Evolutionary conservation across 2,888 invertebrate species (phyloP), one percentile per base, ranked within the genome.

Genomic region (Hesperia comma): DNA sequence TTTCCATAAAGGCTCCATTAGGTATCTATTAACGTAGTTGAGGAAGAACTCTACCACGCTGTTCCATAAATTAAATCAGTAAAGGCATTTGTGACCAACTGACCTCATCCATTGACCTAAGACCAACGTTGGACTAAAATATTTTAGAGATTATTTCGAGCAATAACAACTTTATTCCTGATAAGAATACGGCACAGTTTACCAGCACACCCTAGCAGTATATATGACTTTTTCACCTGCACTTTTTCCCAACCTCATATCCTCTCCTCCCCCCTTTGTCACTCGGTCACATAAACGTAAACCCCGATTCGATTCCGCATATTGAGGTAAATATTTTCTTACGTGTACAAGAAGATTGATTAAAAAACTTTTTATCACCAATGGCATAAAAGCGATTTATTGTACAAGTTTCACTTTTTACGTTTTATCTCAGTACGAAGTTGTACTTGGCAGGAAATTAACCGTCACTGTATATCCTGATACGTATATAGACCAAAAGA

Each of bases 261-360:
- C 2, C 49, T 4, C 17, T 49, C n/a, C 19, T 19, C 12, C 49
- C 1, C 46, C 46, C 14, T 12, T 19, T 19, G 46, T 17, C 46
- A 51, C 51, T 51, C 51, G 51, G 21, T 21, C 51, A 51, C 51
- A 26, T 51, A 51, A 51, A 51, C 6, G n/a, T 51, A 26, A 51
- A 21, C 32, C 15, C 33, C 33, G 32, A 15, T 32, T 33, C 33
- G 54, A 33, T 33, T 33, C 17, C 15, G 17, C 8, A 54, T 76
- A 78, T 82, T 21, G 41, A 55, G 37, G 55, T 64, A 69, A 69
- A 69, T 57, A 58, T 64, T 58, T 61, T 61, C 15, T 26, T 51
- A 21, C 51, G 21, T 51, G 14, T 60, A 26, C 55, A 55, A 57
- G 54, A 21, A 58, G 60, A 69, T 68, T 69, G 69, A 69, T 69